A percentile compares a stretch with the other conserved stretches of the same genome.
Evolutionary conservation across 2,797 vertebrate species (phyloP).

Genomic region (Cyprinella venusta): DNA sequence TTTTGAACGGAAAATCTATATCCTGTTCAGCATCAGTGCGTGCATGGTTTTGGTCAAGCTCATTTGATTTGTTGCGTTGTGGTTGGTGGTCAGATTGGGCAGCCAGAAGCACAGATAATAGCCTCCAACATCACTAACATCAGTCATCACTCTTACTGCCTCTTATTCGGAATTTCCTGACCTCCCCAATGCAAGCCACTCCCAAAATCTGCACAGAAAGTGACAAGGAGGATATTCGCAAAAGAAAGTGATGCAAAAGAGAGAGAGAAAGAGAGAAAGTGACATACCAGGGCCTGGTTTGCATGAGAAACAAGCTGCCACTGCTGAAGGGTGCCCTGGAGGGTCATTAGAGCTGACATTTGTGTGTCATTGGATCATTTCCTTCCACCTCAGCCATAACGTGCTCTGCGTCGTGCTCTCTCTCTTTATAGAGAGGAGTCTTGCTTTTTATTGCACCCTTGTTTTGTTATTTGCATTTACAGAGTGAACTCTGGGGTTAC

Average conservation of each 20-base stretch:
- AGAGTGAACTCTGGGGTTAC: slow-evolving; percentile 52
- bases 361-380: slow-evolving; percentile 49
- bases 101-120: slow-evolving; percentile 10
- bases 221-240: slow-evolving; percentile 12
- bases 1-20: background rate
- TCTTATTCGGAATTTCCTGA: slow-evolving; percentile 17
- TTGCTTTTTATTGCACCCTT: slow-evolving; percentile 44
- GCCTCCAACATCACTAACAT: slow-evolving; percentile 7
- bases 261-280: background rate
- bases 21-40: background rate
- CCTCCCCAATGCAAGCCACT: background rate
- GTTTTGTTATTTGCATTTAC: slow-evolving; percentile 58
- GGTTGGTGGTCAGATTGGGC: slow-evolving; percentile 29
- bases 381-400: slow-evolving; percentile 40
- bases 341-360: slow-evolving; percentile 51
- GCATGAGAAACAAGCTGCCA: slow-evolving; percentile 28
- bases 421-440: slow-evolving; percentile 48
- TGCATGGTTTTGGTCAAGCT: background rate
- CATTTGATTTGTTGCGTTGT: slow-evolving; percentile 41
- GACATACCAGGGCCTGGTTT: background rate
- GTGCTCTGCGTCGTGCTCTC: slow-evolving; percentile 19
- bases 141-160: background rate
- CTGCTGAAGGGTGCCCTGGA: slow-evolving; percentile 31
- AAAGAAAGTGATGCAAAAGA: slow-evolving; percentile 10
- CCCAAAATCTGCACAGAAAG: slow-evolving; percentile 21